Evolutionary conservation across 1,140 invertebrate species (phyloP), one percentile per base, ranked within the genome.

Genomic region (Ceratitis capitata): DNA sequence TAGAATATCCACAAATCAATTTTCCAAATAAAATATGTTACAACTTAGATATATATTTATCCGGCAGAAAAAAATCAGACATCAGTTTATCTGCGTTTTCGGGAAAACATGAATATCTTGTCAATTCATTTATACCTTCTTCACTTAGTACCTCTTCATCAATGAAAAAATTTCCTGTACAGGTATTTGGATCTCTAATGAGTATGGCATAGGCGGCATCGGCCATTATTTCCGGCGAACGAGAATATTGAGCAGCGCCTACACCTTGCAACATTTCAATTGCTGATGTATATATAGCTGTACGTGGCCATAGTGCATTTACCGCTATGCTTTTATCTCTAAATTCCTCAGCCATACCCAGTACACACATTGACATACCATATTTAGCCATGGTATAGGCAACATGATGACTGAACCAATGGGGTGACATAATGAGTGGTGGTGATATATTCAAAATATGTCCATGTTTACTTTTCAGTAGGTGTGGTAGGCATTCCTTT

Each of bases 331-430:
- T 95, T 86, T 95, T 93, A 5, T 93, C 92, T 90, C 94, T 95
- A 86, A 98, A 96, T 92, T 99, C 98, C 87, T 97, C 97, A 78
- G 97, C 93, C 97, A 99, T 98, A 51, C 98, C 98, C n/a, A 99
- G 93, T 3, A 97, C 97, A 93, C 98, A 99, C 97, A 99, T 97
- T 0, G 97, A 98, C 98, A 99, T 99, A 29, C 98, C 98, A 91
- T 98, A 99, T 89, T 99, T 99, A 1, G 98, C 96, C 94, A 99
- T 98, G 0, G 98, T 99, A 92, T 99, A 99, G 0, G 97, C 98
- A 86, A 98, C 95, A 93, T 99, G 96, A 90, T 96, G 94, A 87
- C 95, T 94, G 90, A 99, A 99, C 98, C 98, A 99, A 88, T 94
- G 92, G 1, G 96, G 94, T 86, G 95, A 94, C 95, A 99, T 94